phyloP scores from a whole-genome alignment of 2,113 vertebrate species.

The Megaceryle maxima region DNA sequence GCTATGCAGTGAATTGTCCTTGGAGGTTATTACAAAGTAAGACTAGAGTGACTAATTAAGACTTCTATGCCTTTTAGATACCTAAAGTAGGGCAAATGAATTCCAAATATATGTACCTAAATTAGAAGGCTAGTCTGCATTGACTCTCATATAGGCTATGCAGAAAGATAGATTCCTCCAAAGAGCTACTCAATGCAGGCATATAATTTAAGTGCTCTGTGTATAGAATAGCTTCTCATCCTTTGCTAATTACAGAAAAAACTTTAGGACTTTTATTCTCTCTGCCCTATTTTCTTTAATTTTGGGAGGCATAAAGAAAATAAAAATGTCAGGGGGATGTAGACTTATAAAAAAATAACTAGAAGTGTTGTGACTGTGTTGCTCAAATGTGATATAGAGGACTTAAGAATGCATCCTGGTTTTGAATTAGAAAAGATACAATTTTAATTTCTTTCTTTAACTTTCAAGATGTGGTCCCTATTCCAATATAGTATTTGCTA shows the following conservation, averaged over 20 bases:
- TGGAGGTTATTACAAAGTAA: slow-evolving; percentile 13
- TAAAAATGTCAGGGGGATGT: not conserved
- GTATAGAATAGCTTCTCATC: not conserved
- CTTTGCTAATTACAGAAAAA: slow-evolving; percentile 31
- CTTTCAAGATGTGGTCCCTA: not conserved
- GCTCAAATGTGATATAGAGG: not conserved
- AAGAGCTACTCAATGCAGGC: not conserved
- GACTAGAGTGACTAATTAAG: slow-evolving; percentile 22
- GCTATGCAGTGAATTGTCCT: not conserved
- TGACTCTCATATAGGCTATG: not conserved
- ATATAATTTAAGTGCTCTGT: slow-evolving; percentile 2
- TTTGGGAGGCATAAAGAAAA: not conserved
- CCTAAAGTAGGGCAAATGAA: slow-evolving; percentile 28
- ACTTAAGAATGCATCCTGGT: not conserved
- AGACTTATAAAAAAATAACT: not conserved
- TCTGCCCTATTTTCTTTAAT: not conserved
- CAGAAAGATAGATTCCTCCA: slow-evolving; percentile 2
- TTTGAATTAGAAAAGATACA: not conserved
- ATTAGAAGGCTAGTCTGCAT: slow-evolving; percentile 5
- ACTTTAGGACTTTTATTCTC: not conserved
- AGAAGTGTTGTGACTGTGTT: not conserved
- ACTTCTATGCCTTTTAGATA: not conserved
- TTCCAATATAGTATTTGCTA: not conserved
- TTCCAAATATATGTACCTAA: slow-evolving; percentile 2
- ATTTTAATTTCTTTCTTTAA: not conserved